Conservation (phyloP, 2,888 invertebrate species). For the Serripes groenlandicus region DNA sequence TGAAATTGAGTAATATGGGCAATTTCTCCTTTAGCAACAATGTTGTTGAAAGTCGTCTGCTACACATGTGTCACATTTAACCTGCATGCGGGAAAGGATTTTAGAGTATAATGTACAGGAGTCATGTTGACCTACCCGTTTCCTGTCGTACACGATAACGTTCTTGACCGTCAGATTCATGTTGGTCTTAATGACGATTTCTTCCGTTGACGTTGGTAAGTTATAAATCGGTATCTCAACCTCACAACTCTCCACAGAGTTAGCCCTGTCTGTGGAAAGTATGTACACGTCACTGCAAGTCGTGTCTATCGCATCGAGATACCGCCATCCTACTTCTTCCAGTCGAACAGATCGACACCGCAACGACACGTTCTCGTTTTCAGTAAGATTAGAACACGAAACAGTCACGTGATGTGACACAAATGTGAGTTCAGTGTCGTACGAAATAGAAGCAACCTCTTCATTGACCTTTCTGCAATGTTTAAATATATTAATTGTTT, state of each 20-base stretch:
- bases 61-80: not conserved
- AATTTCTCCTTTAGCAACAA: not conserved
- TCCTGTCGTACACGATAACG: not conserved
- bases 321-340: not conserved
- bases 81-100: no score
- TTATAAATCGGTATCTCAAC: slow-evolving; percentile 7
- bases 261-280: slow-evolving; percentile 8
- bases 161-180: not conserved
- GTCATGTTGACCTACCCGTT: no score
- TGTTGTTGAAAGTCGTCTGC: not conserved
- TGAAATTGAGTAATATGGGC: no score
- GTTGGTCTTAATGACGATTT: slow-evolving; percentile 9
- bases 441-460: not conserved
- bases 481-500: no score
- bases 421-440: not conserved
- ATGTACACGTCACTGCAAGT: slow-evolving; percentile 23
- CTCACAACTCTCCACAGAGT: not conserved
- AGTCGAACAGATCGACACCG: slow-evolving; percentile 13
- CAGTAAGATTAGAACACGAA: not conserved
- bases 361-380: not conserved
- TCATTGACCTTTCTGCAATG: slow-evolving; percentile 4
- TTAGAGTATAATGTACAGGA: no score
- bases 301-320: not conserved
- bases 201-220: slow-evolving; percentile 6
- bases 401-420: slow-evolving; percentile 2